A percentile compares a stretch with the other conserved stretches of the same genome.
These are phyloP conservation scores for Meteorus colon DNA, from an alignment of 2,888 invertebrate genomes.

Conservation along the genomic window DNA sequence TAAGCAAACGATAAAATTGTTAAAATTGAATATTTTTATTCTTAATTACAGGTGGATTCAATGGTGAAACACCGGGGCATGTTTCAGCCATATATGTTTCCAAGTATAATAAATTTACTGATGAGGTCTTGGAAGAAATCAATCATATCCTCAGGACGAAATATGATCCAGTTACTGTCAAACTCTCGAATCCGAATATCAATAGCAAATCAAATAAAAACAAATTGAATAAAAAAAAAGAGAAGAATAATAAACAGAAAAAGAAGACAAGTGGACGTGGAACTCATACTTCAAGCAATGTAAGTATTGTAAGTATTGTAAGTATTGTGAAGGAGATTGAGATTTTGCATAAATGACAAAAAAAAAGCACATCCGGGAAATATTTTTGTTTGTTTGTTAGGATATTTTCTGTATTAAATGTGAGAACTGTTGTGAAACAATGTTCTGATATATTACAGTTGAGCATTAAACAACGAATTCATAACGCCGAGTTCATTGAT, in stretches of 20 bases:
- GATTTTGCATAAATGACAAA: no score
- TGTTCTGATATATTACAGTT: no score
- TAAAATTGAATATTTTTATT: constrained; percentile 4
- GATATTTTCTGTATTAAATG: no score
- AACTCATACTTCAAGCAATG: constrained; percentile 45
- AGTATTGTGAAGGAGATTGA: no score
- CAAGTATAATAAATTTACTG: constrained; percentile 90
- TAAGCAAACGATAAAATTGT: constrained; percentile 14
- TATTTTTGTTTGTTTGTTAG: no score
- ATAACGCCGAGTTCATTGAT: no score
- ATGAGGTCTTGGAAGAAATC: constrained; percentile 87
- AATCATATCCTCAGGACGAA: constrained; percentile 86
- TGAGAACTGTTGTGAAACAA: no score
- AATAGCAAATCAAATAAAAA: constrained; percentile 75
- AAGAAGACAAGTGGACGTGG: constrained; percentile 69
- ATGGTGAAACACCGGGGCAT: constrained; percentile 60
- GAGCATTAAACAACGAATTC: no score
- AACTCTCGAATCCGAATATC: constrained; percentile 77
- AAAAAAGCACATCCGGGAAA: no score
- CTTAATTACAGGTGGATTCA: constrained; percentile 74
- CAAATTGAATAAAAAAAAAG: constrained; percentile 66
- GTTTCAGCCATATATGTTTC: constrained; percentile 84
- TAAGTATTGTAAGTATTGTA: not conserved
- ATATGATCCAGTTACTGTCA: constrained; percentile 90
- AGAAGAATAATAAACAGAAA: constrained; percentile 60